Evolutionary conservation across 2,797 vertebrate genomes (phyloP).

Genomic region (Trematomus bernacchii): DNA sequence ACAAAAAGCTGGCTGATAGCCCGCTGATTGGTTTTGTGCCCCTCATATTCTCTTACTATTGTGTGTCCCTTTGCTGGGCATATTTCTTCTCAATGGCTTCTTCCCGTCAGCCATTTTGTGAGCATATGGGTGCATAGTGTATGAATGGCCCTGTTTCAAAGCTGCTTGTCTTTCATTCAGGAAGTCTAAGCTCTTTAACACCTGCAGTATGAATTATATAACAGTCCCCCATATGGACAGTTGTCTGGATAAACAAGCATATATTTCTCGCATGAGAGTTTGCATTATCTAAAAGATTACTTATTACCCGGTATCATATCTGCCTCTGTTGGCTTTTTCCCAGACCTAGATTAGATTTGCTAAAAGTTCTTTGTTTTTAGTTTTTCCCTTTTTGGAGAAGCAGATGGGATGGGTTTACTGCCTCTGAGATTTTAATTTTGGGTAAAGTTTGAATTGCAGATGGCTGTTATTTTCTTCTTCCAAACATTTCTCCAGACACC

Average conservation of each 20-base stretch:
- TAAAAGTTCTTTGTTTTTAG: slow-evolving; percentile 41
- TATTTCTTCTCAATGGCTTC: slow-evolving; percentile 45
- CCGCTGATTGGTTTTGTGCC: slow-evolving; percentile 55
- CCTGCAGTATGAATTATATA: slow-evolving; percentile 77
- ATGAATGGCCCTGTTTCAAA: slow-evolving; percentile 48
- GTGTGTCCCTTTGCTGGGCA: slow-evolving; percentile 22
- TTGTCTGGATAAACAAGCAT: slow-evolving; percentile 40
- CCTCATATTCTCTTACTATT: slow-evolving; percentile 45
- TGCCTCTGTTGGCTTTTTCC: slow-evolving; percentile 28
- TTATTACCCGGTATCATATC: slow-evolving; percentile 38
- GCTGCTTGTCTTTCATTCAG: slow-evolving; percentile 59
- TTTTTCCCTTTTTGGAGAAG: slow-evolving; percentile 35
- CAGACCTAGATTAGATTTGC: slow-evolving; percentile 44
- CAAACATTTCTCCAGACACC: slow-evolving; percentile 32
- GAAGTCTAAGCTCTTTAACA: slow-evolving; percentile 66
- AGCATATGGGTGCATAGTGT: slow-evolving; percentile 25
- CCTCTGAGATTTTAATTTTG: slow-evolving; percentile 32
- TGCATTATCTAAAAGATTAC: slow-evolving; percentile 38
- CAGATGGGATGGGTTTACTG: slow-evolving; percentile 56
- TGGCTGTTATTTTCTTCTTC: slow-evolving; percentile 44
- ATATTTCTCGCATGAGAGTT: slow-evolving; percentile 33
- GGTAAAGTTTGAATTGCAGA: slow-evolving; percentile 59
- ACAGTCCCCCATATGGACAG: slow-evolving; percentile 58
- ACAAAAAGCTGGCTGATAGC: slow-evolving; percentile 56
- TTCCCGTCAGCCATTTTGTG: slow-evolving; percentile 57